Evolutionary conservation across 2,888 invertebrate species (phyloP).

Genomic region (Gasteruption jaculator): DNA sequence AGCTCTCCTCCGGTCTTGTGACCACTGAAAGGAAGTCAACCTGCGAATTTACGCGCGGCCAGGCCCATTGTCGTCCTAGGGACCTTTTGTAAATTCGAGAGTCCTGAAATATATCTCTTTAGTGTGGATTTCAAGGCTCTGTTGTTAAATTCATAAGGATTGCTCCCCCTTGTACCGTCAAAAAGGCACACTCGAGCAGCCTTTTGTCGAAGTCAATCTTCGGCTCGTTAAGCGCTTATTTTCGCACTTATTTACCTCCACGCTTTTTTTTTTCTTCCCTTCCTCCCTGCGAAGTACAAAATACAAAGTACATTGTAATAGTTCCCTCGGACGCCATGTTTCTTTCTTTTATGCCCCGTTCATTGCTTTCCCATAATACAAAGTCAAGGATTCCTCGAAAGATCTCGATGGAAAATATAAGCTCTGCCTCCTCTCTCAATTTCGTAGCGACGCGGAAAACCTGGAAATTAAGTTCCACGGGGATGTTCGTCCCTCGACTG

Average conservation of each 20-base stretch:
- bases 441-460: too few species aligned
- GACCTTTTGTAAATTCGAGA: conserved; percentile 20
- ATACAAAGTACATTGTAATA: too few species aligned
- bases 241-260: conserved; percentile 47
- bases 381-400: too few species aligned
- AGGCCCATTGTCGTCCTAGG: conserved; percentile 30
- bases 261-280: too few species aligned
- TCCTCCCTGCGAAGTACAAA: too few species aligned
- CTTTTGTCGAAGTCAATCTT: conserved; percentile 49
- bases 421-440: too few species aligned
- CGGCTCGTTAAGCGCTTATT: conserved; percentile 51
- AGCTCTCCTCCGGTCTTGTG: conserved; percentile 14
- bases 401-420: too few species aligned
- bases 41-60: conserved; percentile 44
- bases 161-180: conserved; percentile 34
- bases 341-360: too few species aligned
- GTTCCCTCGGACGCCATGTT: too few species aligned
- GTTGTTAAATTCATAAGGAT: conserved; percentile 38
- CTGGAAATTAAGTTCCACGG: too few species aligned
- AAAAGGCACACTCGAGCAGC: conserved; percentile 33
- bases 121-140: conserved; percentile 45
- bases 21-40: conserved; percentile 35
- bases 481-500: too few species aligned
- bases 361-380: too few species aligned
- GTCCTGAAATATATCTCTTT: conserved; percentile 26